Evolutionary conservation across 2,888 invertebrate species (phyloP), one percentile per base, ranked within the genome.

Genomic region (Zaprionus bogoriensis): DNA sequence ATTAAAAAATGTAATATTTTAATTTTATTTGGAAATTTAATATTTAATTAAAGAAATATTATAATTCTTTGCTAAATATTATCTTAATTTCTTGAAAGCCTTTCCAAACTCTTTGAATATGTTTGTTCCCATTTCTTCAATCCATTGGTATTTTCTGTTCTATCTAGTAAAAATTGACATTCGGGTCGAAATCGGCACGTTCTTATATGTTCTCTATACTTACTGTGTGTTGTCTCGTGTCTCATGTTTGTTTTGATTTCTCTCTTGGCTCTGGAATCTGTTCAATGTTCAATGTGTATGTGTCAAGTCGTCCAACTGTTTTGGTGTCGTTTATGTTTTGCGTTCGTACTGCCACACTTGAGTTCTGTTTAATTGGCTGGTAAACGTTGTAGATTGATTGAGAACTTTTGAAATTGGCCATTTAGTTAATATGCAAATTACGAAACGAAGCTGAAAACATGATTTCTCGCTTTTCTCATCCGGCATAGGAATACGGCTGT

Each of bases 401-500:
- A 54, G 46, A 38, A 59, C 50, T 41, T 39, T 46, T 51, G 41
- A 63, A 73, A 66, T 54, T 70, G 64, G 58, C 45, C 44, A 23
- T 12, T 19, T 36, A 25, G 23, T 55, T 20, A 41, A 38, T 47
- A 50, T 17, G 22, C 7, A 32, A 25, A 14, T 14, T 30, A 41
- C 38, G 22, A 64, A 44, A 45, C 45, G 28, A 48, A 27, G 30
- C 64, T 55, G 52, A 76, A 60, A 65, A 65, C n/a, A 48, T 72
- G 53, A 57, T 75, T 59, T 75, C 69, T 60, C 61, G 71, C 63
- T 66, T 67, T 58, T 71, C 67, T 79, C 67, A 71, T 48, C 62
- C 61, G 83, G 74, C 73, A 66, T 85, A 91, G 91, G 91, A 91
- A 86, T 91, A 91, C 88, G 90, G 89, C 89, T 91, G 90, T 90